phyloP scores from a whole-genome alignment of 2,113 vertebrate genomes.

The Gopherus evgoodei region DNA sequence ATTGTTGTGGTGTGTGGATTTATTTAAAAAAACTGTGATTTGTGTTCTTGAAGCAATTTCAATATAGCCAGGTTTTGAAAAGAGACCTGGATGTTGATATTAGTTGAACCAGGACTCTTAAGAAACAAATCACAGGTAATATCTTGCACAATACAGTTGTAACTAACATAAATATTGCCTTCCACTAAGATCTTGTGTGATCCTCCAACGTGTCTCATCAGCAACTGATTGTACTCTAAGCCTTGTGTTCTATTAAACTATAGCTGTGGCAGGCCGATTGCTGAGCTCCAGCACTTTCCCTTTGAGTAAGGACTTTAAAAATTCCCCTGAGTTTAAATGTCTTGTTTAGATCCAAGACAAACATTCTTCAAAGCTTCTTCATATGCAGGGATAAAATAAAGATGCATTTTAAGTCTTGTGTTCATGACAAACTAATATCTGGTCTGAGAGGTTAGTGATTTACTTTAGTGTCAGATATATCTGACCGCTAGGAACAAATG shows the following conservation, averaged over 20 bases:
- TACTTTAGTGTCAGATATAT: constrained; percentile 14
- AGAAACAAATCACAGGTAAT: background rate
- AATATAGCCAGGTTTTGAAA: background rate
- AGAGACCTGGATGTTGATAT: background rate
- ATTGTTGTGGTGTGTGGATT: background rate
- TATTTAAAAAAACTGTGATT: constrained; percentile 16
- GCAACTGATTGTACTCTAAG: background rate
- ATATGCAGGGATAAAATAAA: background rate
- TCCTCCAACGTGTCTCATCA: background rate
- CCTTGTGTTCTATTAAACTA: background rate
- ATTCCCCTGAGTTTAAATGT: background rate
- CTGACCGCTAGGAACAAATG: constrained; percentile 35
- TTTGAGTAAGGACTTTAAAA: background rate
- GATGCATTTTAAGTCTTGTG: background rate
- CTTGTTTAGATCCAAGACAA: background rate
- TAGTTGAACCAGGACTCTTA: background rate
- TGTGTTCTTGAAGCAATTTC: constrained; percentile 45
- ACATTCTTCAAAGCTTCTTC: background rate
- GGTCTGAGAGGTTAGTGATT: background rate
- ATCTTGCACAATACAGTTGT: background rate
- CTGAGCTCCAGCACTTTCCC: background rate
- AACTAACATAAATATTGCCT: background rate
- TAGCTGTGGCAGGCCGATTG: background rate
- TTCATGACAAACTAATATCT: background rate
- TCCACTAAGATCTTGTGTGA: background rate